Base-by-base conservation (phyloP, 2,113 vertebrate species). In the Acanthisitta chloris region DNA sequence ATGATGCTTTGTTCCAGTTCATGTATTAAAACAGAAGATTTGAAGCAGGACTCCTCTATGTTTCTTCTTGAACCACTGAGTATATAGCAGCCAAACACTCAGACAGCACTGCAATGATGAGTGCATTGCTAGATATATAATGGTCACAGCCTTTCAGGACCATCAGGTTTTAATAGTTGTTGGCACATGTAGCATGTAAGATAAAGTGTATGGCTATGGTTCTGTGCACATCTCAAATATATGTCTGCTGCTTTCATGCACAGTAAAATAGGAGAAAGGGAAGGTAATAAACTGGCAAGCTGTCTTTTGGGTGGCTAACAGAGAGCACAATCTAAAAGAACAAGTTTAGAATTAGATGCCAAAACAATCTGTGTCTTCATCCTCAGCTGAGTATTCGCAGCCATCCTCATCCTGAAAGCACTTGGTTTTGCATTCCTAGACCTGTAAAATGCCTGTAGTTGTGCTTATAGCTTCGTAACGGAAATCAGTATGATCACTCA, bases 101-200 rank as follows among this genome's bases (percentile, higher is more conserved):
- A 59, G 29, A 52, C 12, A 70, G 45, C 8, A 6, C 31, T 57
- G 48, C 38, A 67, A 48, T 20, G 72, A 48, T 38, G 40, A 84
- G 40, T 57, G 40, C 16, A 18, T 89, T 82, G 17, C 48, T 48
- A 52, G 65, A 23, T 42, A 42, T 49, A n/a, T n/a, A 57, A 92
- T 61, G 42, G 36, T 86, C 31, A 42, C 19, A 64, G 40, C 49
- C 73, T 89, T 96, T 92, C 73, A 69, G 61, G 57, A 61, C 61
- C 73, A 72, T 80, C 65, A 73, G 33, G n/a, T 87, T 85, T 89
- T 94, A 94, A 84, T 69, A 82, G 78, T 18, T 92, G 46, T 36
- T 85, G 48, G 57, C 36, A 8, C 57, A 3, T 65, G 23, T 43
- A 89, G 48, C 11, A 17, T 38, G 10, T 59, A 70, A 86, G 58